Evolutionary conservation across 2,113 vertebrate genomes (phyloP), one percentile per base, ranked within the genome.

Genomic region (Sigmodon hispidus): DNA sequence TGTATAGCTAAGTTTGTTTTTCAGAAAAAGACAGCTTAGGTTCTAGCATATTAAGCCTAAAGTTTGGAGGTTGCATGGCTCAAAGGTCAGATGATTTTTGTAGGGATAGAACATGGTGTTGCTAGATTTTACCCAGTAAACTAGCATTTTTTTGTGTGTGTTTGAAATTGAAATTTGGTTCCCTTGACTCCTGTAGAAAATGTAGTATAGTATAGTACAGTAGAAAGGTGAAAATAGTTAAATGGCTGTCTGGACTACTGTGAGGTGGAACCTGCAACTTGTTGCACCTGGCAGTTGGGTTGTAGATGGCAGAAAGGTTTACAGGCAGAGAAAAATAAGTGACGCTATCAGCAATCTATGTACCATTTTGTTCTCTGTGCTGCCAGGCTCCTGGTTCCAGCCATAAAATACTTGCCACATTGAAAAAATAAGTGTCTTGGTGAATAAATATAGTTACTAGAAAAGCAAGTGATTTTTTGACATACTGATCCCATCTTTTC

Each of bases 361-460:
- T n/a, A 69, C 15, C 92, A 17, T 83, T 72, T 89, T 48, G 90
- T 93, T 89, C 50, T 36, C 26, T 50, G 8, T 26, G 57, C 85
- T 95, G 84, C 3, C 43, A 91, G 55, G 69, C 61, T 65, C 67
- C n/a, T 70, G 81, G 34, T 70, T 76, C 24, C 84, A 29, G 67
- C 87, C 75, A 79, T 55, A 96, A 94, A 86, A 63, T 80, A 72
- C 43, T 61, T 86, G 26, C 79, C 91, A 70, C 63, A 72, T 85
- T 94, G 55, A 89, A 88, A 96, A 92, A 87, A 45, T 90, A 86
- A 92, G 40, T 36, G 63, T 81, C 84, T 94, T 94, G 73, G 73
- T n/a, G 36, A 96, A 34, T 92, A 81, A 86, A 86, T 40, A 69
- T 63, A 61, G 17, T 91, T 36, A 80, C 70, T 50, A 94, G 52